A percentile compares a stretch with the other conserved stretches of the same genome.
phyloP scores from a whole-genome alignment of 1,140 invertebrate species.

The Drosophila pseudoananassae region DNA sequence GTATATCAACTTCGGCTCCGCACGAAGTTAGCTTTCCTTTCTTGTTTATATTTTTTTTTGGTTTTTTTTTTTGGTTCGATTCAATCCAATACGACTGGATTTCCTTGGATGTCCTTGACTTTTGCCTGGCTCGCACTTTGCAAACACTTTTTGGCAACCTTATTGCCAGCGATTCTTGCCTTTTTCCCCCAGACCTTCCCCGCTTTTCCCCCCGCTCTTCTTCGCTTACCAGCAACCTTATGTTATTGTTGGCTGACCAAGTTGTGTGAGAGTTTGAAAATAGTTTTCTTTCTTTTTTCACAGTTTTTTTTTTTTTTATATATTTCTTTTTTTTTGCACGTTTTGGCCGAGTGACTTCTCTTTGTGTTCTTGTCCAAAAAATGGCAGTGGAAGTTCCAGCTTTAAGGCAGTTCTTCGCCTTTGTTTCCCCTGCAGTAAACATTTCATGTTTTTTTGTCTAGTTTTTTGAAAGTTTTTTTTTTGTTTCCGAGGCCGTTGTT shows the following conservation, averaged over 20 bases:
- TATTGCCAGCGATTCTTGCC: conserved; percentile 53
- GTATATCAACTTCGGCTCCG: too few species aligned
- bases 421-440: conserved; percentile 65
- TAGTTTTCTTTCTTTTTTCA: conserved; percentile 55
- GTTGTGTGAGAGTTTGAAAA: conserved; percentile 66
- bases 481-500: conserved; percentile 27
- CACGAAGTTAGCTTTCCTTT: too few species aligned
- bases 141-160: conserved; percentile 76
- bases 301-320: background rate
- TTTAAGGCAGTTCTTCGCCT: conserved; percentile 67
- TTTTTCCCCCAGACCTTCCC: conserved; percentile 2
- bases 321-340: conserved; percentile 55
- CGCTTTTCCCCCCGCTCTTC: conserved; percentile 14
- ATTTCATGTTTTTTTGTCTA: conserved; percentile 10
- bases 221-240: background rate
- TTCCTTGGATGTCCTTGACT: conserved; percentile 69
- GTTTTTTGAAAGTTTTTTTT: conserved; percentile 1
- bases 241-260: conserved; percentile 55
- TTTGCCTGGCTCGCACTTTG: conserved; percentile 74
- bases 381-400: conserved; percentile 45
- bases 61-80: conserved; percentile 8
- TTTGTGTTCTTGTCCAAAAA: conserved; percentile 31
- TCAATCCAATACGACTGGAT: background rate
- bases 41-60: too few species aligned
- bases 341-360: conserved; percentile 74